Conservation (phyloP, 2,888 invertebrate species). For the Folsomia candida region DNA sequence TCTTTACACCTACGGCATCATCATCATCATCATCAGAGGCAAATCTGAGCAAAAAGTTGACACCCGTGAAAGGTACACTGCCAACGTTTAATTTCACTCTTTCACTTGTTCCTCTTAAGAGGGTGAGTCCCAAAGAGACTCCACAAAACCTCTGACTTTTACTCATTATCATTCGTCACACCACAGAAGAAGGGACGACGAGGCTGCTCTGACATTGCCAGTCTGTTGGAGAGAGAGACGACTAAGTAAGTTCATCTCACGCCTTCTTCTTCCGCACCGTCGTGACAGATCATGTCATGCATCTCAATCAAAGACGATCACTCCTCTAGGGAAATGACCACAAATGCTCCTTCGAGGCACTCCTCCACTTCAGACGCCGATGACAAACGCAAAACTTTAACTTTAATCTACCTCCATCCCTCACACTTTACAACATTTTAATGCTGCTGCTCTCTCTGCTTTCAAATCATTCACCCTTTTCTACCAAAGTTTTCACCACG, state of each 20-base stretch:
- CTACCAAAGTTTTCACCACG: slow-evolving; percentile 6
- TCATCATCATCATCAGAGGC: slow-evolving; percentile 1
- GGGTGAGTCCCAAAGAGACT: slow-evolving; percentile 3
- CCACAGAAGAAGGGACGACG: not conserved
- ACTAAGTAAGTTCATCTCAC: not conserved
- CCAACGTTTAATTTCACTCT: slow-evolving; percentile 17
- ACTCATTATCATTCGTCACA: slow-evolving; percentile 32
- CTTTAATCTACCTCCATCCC: not conserved
- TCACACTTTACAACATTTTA: not conserved
- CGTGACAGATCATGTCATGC: slow-evolving; percentile 5
- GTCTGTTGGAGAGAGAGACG: not conserved
- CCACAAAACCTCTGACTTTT: slow-evolving; percentile 23
- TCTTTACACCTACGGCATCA: slow-evolving; percentile 19
- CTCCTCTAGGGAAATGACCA: slow-evolving; percentile 9
- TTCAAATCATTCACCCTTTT: not conserved
- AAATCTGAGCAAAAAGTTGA: slow-evolving; percentile 33
- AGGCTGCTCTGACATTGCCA: not conserved
- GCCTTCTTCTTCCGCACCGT: not conserved
- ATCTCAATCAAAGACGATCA: slow-evolving; percentile 7
- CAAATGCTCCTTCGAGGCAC: slow-evolving; percentile 23
- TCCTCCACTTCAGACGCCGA: slow-evolving; percentile 21
- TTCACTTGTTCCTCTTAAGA: not conserved
- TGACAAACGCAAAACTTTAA: not conserved
- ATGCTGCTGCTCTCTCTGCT: not conserved
- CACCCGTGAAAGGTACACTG: slow-evolving; percentile 31